Evolutionary conservation across 1,140 invertebrate species (phyloP).

Genomic region (Marisa cornuarietis): DNA sequence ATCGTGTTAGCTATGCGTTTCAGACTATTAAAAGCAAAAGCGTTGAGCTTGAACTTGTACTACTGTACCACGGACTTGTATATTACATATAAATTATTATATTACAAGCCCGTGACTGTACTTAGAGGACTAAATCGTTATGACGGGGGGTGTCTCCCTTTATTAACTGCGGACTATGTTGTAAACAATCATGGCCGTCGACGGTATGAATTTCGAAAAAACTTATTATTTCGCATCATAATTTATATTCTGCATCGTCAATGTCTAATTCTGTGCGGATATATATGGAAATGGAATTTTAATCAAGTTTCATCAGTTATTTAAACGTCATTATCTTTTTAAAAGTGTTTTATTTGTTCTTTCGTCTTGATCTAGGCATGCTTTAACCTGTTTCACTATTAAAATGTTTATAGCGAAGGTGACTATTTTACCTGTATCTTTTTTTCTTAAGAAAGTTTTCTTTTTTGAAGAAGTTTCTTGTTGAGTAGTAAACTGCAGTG

Average conservation of each 20-base stretch:
- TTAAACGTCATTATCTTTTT: not conserved
- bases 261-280: not conserved
- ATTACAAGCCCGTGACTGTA: no score
- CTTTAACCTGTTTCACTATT: constrained; percentile 15
- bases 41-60: no score
- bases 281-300: not conserved
- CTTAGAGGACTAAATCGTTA: no score
- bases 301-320: not conserved
- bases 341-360: not conserved
- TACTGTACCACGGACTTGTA: no score
- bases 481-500: no score
- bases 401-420: not conserved
- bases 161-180: constrained; percentile 5
- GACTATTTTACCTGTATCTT: no score
- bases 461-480: no score
- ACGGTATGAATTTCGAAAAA: constrained; percentile 4
- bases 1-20: no score
- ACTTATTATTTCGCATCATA: not conserved
- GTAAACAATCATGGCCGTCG: constrained; percentile 27
- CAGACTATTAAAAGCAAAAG: no score
- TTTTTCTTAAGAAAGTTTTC: no score
- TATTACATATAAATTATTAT: no score
- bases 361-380: not conserved
- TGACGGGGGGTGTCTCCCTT: not conserved
- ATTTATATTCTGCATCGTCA: not conserved